phyloP scores from a whole-genome alignment of 2,797 vertebrate species.

The Avahi laniger region DNA sequence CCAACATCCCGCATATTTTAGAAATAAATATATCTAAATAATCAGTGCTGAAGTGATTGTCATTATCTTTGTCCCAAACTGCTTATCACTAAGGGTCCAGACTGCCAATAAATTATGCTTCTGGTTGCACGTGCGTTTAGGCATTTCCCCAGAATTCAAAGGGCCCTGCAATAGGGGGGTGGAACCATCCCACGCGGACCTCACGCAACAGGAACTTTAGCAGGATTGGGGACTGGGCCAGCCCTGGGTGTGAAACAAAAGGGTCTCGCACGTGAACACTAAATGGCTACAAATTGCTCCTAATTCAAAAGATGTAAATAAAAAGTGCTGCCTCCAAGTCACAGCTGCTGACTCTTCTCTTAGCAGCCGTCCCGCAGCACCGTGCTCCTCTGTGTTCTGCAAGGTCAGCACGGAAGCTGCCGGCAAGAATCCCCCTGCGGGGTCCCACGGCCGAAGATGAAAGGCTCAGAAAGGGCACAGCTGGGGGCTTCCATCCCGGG shows the following conservation, averaged over 20 bases:
- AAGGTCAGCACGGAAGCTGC: slow-evolving; percentile 34
- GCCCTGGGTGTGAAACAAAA: background rate
- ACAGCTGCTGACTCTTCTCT: background rate
- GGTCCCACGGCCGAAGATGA: background rate
- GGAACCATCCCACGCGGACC: background rate
- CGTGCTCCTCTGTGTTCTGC: background rate
- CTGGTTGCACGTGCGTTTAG: background rate
- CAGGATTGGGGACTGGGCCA: background rate
- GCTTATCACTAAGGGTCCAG: background rate
- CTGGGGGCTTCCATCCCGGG: background rate
- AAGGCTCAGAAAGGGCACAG: slow-evolving; percentile 16
- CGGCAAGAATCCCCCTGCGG: background rate
- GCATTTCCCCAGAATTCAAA: background rate
- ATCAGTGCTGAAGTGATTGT: background rate
- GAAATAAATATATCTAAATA: background rate
- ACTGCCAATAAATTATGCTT: background rate
- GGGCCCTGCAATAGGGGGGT: background rate
- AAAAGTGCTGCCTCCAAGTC: background rate
- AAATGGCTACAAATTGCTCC: background rate
- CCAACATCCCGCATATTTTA: background rate
- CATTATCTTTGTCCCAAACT: background rate
- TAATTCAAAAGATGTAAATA: slow-evolving; percentile 12
- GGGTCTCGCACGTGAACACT: background rate
- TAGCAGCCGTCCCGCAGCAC: background rate
- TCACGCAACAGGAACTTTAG: background rate